Evolutionary conservation across 2,113 vertebrate genomes (phyloP), one percentile per base, ranked within the genome.

Genomic region (Heterotilapia buettikoferi): DNA sequence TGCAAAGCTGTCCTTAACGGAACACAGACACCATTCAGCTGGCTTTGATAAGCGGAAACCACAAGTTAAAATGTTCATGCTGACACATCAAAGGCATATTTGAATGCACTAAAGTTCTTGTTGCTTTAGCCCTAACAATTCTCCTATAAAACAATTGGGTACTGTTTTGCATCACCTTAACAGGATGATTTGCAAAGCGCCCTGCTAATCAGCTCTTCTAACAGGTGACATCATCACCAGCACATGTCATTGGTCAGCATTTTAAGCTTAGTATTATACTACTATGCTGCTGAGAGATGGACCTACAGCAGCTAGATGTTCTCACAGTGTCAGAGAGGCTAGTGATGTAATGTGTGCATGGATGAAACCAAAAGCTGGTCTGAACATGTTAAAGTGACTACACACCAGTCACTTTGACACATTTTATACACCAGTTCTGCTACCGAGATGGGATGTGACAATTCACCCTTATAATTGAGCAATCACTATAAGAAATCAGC

Each of bases 91-190:
- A 54, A 43, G 82, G 56, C 36, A 24, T 40, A 81, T 88, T 93
- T 92, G 79, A 89, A 91, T 90, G n/a, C 29, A 38, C 79, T 36
- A 31, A 89, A 87, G 40, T 40, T 3, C 36, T 66, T 21, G 19
- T 53, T 88, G 63, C 84, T 89, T 80, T 16, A 54, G 12, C 36
- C 36, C 24, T 26, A 47, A 43, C 4, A 36, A 45, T 19, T 43
- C 59, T 53, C 4, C 50, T 33, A 73, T 86, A 78, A 88, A 89
- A 57, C 8, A 19, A 84, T 54, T 31, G 13, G 53, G 76, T 43
- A 29, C 87, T 61, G 85, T 84, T 93, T 91, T 93, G 89, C 84
- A 88, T 90, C 33, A 1, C 31, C 36, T 79, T 78, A 86, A 83
- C 86, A 52, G 61, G 56, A 56, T 36, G 33, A 85, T 78, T 86